These are phyloP conservation scores for Diabrotica undecimpunctata DNA, from an alignment of 1,140 invertebrate genomes.

Conservation along the genomic window DNA sequence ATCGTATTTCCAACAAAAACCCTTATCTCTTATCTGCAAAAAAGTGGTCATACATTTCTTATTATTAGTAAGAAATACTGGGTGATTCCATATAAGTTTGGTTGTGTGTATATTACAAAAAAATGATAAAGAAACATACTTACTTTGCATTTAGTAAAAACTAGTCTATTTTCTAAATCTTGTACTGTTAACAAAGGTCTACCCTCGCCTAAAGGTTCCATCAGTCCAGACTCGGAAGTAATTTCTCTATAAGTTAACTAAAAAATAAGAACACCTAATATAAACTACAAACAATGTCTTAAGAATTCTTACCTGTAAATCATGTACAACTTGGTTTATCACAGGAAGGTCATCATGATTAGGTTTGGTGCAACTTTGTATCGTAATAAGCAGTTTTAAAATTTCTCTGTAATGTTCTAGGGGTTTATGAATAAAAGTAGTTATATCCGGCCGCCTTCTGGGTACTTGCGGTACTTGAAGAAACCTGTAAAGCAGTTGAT, in stretches of 20 bases:
- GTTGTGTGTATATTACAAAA: neutral
- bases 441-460: slow-evolving; percentile 73
- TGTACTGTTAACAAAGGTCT: slow-evolving; percentile 73
- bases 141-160: slow-evolving; percentile 81
- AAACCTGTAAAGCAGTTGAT: slow-evolving; percentile 52
- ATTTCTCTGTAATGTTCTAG: slow-evolving; percentile 70
- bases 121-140: slow-evolving; percentile 26
- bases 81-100: too few relatives aligned
- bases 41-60: too few relatives aligned
- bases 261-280: slow-evolving; percentile 17
- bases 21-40: too few relatives aligned
- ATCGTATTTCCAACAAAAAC: too few relatives aligned
- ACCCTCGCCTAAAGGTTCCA: slow-evolving; percentile 78
- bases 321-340: slow-evolving; percentile 49
- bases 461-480: slow-evolving; percentile 74
- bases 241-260: slow-evolving; percentile 71
- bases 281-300: neutral
- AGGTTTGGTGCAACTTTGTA: slow-evolving; percentile 47
- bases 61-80: too few relatives aligned
- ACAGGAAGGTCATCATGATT: slow-evolving; percentile 49
- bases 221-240: slow-evolving; percentile 72
- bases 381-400: slow-evolving; percentile 53
- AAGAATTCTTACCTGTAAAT: slow-evolving; percentile 47
- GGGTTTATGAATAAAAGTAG: slow-evolving; percentile 73
- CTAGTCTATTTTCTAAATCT: slow-evolving; percentile 76